phyloP scores from a whole-genome alignment of 2,797 vertebrate genomes.

The Sebastes dallii region DNA sequence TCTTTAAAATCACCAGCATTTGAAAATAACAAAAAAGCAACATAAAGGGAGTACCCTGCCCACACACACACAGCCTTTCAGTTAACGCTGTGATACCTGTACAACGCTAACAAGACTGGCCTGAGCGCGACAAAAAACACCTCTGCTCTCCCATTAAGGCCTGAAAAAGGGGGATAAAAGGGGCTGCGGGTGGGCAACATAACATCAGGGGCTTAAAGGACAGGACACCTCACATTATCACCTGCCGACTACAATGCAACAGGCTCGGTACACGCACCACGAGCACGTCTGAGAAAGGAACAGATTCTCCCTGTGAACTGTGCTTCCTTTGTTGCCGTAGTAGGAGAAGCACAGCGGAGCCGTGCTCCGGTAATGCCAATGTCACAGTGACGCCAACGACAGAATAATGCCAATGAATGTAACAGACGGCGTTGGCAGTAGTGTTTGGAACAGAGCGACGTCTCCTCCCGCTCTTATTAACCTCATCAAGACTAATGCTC shows the following conservation, averaged over 20 bases:
- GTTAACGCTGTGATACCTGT: slow-evolving; percentile 39
- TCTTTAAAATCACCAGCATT: slow-evolving; percentile 60
- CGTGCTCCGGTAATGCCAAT: slow-evolving; percentile 64
- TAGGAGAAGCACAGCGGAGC: slow-evolving; percentile 15
- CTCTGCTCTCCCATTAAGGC: slow-evolving; percentile 48
- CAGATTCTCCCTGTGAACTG: slow-evolving; percentile 17
- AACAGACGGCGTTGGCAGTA: slow-evolving; percentile 72
- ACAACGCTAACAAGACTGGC: slow-evolving; percentile 57
- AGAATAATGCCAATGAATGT: slow-evolving; percentile 69
- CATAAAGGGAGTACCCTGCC: slow-evolving; percentile 68
- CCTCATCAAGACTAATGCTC: slow-evolving; percentile 77
- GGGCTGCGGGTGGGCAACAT: slow-evolving; percentile 29
- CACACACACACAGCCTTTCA: slow-evolving; percentile 43
- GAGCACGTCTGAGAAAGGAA: slow-evolving; percentile 48
- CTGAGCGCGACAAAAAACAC: slow-evolving; percentile 32
- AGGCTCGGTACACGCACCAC: slow-evolving; percentile 39
- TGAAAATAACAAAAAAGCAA: slow-evolving; percentile 39
- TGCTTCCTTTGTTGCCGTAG: slow-evolving; percentile 26
- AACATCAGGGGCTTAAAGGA: slow-evolving; percentile 27
- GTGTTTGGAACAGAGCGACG: slow-evolving; percentile 61
- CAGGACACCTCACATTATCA: slow-evolving; percentile 43
- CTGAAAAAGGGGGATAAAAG: neutral
- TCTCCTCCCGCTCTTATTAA: slow-evolving; percentile 45
- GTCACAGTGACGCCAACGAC: slow-evolving; percentile 74
- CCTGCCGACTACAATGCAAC: slow-evolving; percentile 54